These are phyloP conservation scores for Typhlichthys eigenmanni DNA, from an alignment of 2,797 vertebrate species.

Conservation along the genomic window DNA sequence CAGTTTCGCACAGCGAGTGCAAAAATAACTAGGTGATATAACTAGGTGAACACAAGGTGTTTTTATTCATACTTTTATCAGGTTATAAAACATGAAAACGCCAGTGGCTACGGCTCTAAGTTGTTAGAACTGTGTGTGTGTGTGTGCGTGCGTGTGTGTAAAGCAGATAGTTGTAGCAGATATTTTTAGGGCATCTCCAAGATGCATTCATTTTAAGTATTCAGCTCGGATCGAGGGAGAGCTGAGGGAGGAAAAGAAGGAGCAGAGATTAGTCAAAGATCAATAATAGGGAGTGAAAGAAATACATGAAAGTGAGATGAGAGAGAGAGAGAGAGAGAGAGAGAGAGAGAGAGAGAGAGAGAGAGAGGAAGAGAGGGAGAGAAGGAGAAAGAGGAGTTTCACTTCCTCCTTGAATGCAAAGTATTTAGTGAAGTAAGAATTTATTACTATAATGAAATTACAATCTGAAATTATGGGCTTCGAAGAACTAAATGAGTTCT, in stretches of 20 bases:
- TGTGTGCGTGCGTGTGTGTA: constrained; percentile 4
- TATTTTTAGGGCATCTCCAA: constrained; percentile 58
- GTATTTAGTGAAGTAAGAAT: no score
- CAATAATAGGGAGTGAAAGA: constrained; percentile 3
- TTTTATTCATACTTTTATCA: not conserved
- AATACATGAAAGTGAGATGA: not conserved
- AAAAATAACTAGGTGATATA: no score
- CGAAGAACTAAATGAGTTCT: no score
- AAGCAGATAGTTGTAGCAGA: constrained; percentile 19
- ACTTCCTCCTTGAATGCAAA: no score
- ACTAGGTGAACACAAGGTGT: no score
- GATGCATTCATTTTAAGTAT: constrained; percentile 59
- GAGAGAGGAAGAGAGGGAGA: no score
- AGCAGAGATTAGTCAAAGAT: constrained; percentile 10
- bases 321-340: constrained; percentile 8
- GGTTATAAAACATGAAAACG: constrained; percentile 8
- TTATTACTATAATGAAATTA: no score
- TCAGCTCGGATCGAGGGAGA: constrained; percentile 33
- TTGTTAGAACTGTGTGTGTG: constrained; percentile 3
- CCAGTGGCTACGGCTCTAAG: not conserved
- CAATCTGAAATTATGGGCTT: no score
- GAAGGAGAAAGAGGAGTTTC: no score
- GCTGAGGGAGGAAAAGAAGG: not conserved
- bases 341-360: not conserved
- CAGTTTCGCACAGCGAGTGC: no score